Evolutionary conservation across 1,140 invertebrate genomes (phyloP).

Genomic region (Ditylenchus dipsaci): DNA sequence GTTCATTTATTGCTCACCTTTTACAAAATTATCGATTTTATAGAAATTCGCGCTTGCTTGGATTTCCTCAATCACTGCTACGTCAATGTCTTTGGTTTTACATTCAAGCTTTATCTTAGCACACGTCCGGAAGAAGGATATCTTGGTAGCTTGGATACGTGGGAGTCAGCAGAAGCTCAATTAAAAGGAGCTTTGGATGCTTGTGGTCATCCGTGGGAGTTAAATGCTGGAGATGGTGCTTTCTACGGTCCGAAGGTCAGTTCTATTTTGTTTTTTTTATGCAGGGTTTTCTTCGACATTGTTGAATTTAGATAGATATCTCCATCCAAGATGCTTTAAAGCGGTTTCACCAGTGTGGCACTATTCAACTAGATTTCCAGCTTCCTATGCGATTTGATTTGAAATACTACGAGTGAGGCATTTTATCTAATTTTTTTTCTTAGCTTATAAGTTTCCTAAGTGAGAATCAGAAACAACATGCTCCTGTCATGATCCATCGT

Average conservation of each 20-base stretch:
- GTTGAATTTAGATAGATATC: constrained; percentile 76
- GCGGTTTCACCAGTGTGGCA: constrained; percentile 86
- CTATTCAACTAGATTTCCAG: constrained; percentile 97
- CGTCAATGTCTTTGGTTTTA: constrained; percentile 80
- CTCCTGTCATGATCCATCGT: constrained; percentile 94
- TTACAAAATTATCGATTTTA: no score
- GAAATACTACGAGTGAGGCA: constrained; percentile 68
- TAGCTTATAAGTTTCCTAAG: constrained; percentile 59
- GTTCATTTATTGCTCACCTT: no score
- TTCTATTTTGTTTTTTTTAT: constrained; percentile 7
- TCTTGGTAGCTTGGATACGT: constrained; percentile 79
- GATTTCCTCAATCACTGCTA: constrained; percentile 85
- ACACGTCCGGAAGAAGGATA: constrained; percentile 88
- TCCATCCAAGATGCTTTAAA: constrained; percentile 88
- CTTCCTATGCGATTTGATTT: constrained; percentile 85
- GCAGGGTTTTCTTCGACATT: neutral
- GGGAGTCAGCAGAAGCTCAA: constrained; percentile 76
- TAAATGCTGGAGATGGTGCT: constrained; percentile 87
- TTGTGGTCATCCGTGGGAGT: constrained; percentile 78
- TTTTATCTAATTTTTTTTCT: constrained; percentile 11
- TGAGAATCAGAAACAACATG: constrained; percentile 78
- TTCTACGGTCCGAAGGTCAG: constrained; percentile 91
- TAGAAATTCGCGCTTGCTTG: constrained; percentile 62
- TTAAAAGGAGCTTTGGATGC: constrained; percentile 73
- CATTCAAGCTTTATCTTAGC: constrained; percentile 82